These are phyloP conservation scores for Acanthopagrus latus DNA, from an alignment of 2,797 vertebrate genomes.

Conservation along the genomic window DNA sequence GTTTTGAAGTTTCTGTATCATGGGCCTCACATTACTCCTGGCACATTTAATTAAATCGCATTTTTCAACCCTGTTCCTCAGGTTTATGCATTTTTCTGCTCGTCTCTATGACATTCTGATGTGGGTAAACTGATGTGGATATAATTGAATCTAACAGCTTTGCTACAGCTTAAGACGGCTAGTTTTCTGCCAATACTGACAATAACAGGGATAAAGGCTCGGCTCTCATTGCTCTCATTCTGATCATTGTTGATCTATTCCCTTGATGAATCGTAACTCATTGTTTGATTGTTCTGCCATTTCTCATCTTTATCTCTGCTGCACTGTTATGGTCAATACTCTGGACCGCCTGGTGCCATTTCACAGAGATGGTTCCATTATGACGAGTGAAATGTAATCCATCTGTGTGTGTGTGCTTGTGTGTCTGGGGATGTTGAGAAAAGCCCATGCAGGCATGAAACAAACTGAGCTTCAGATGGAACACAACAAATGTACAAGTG, in stretches of 20 bases:
- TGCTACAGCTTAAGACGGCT: conserved; percentile 25
- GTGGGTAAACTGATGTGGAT: conserved; percentile 28
- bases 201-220: conserved; percentile 49
- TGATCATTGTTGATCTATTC: conserved; percentile 62
- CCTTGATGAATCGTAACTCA: conserved; percentile 66
- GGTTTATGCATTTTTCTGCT: conserved; percentile 16
- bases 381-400: conserved; percentile 67
- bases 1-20: conserved; percentile 8
- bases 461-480: conserved; percentile 42
- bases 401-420: conserved; percentile 17
- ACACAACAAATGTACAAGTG: conserved; percentile 4
- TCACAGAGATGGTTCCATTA: conserved; percentile 69
- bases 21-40: background rate
- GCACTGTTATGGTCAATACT: conserved; percentile 63
- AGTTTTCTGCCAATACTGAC: conserved; percentile 43
- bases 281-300: conserved; percentile 70
- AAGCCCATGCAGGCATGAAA: conserved; percentile 23
- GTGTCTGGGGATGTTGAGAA: conserved; percentile 17
- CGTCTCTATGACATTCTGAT: conserved; percentile 16
- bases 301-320: conserved; percentile 71
- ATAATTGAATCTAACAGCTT: conserved; percentile 58
- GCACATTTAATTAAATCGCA: conserved; percentile 17
- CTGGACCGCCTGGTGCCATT: conserved; percentile 70
- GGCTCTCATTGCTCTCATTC: conserved; percentile 45
- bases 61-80: conserved; percentile 23